phyloP scores from a whole-genome alignment of 2,888 invertebrate genomes.

The Apotomis betuletana region DNA sequence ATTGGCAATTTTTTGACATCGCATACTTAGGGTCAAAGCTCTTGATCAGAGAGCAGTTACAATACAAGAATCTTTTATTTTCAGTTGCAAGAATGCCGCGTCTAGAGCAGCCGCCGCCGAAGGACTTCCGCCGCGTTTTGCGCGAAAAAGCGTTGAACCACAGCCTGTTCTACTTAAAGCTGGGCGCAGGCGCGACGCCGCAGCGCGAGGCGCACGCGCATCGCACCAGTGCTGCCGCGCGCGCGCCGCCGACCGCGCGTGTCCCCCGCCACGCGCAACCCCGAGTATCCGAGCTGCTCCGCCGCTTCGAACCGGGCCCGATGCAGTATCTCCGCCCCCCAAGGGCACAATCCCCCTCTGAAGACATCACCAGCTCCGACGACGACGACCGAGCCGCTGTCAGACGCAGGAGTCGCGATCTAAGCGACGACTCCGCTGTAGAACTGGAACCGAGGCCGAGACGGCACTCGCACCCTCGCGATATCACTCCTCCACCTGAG shows the following conservation, averaged over 20 bases:
- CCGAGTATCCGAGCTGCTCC: constrained; percentile 73
- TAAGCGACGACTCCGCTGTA: constrained; percentile 82
- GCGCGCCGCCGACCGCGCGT: constrained; percentile 72
- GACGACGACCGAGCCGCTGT: constrained; percentile 79
- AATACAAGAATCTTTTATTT: constrained; percentile 34
- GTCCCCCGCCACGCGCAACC: constrained; percentile 70
- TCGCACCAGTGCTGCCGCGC: constrained; percentile 68
- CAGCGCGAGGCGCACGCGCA: constrained; percentile 48
- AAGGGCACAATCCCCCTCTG: constrained; percentile 69
- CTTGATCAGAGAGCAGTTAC: too few relatives aligned
- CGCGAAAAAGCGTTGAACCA: constrained; percentile 79
- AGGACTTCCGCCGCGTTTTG: constrained; percentile 78
- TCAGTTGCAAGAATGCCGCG: constrained; percentile 67
- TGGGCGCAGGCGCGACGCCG: constrained; percentile 60
- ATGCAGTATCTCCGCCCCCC: constrained; percentile 80
- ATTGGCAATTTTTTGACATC: too few relatives aligned
- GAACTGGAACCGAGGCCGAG: constrained; percentile 78
- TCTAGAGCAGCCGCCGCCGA: constrained; percentile 67
- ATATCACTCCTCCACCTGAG: constrained; percentile 72
- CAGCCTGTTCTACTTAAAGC: constrained; percentile 78
- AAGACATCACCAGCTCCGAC: constrained; percentile 77
- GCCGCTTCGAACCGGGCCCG: constrained; percentile 74
- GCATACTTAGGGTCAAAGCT: too few relatives aligned
- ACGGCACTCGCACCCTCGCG: constrained; percentile 71
- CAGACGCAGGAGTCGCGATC: constrained; percentile 74